Evolutionary conservation across 2,113 vertebrate genomes (phyloP), one percentile per base, ranked within the genome.

Genomic region (Chlorodrepanis virens): DNA sequence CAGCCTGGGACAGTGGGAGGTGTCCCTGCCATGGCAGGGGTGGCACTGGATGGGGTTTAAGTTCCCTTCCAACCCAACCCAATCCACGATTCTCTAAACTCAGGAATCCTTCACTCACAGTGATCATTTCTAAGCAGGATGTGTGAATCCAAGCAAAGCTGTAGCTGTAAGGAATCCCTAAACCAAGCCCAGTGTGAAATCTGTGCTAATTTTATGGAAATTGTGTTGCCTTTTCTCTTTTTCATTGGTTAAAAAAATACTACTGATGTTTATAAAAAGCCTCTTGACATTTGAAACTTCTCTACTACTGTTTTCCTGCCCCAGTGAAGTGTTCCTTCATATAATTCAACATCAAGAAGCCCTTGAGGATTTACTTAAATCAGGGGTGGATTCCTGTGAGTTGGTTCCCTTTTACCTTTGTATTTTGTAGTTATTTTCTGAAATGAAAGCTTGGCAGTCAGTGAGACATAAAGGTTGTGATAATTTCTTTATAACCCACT

Each of bases 251-350:
- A 60, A 78, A 82, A 85, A 82, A 65, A 17, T 45, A 31, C 63
- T 76, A 12, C 31, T 89, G 81, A 1, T 35, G 35, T 80, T 90
- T 83, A 39, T 76, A 80, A 89, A 83, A 93, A 83, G 11, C 47
- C 79, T 90, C 76, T 63, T 87, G 92, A 70, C 83, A 79, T 94
- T 70, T 80, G 52, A 77, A 94, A 74, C 68, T 69, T 40, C 70
- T 39, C 45, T 70, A 11, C 67, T 82, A 25, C 44, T 85, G 53
- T 93, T 95, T 96, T 95, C 69, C 82, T 94, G 68, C 79, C 90
- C 75, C 2, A 5, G 37, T 35, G 59, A 92, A 91, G 78, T 57
- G 82, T 69, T 95, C 29, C 59, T 92, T 42, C 3, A 0, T 44
- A 8, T 11, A 37, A 45, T 14, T 77, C 28, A 64, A 23, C 50